phyloP scores from a whole-genome alignment of 2,113 vertebrate species.

The Gallinago jamesoni region DNA sequence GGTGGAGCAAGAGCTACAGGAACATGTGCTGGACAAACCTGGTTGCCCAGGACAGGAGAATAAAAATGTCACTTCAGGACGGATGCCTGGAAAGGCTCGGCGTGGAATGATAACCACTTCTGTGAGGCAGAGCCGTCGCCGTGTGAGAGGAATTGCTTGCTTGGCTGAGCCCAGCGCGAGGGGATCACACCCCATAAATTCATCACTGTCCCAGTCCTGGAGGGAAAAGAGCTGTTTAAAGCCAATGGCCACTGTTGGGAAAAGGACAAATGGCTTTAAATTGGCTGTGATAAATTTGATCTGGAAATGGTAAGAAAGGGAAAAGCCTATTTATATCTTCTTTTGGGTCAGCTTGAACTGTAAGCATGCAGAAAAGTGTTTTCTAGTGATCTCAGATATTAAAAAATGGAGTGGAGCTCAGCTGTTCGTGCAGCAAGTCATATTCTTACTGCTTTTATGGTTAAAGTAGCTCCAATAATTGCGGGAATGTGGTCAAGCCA shows the following conservation, averaged over 20 bases:
- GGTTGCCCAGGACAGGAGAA: neutral
- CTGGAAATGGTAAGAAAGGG: neutral
- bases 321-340: neutral
- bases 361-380: neutral
- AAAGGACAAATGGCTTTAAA: neutral
- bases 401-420: neutral
- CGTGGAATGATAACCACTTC: neutral
- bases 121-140: neutral
- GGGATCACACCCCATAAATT: neutral
- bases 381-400: neutral
- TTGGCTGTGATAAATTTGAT: neutral
- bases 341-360: neutral
- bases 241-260: neutral
- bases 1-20: neutral
- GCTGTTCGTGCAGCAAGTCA: neutral
- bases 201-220: neutral
- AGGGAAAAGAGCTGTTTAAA: neutral
- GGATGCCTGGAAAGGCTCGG: neutral
- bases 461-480: neutral
- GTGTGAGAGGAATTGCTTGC: neutral
- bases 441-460: neutral
- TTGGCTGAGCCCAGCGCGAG: neutral
- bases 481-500: neutral
- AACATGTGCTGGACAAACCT: neutral
- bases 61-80: neutral